These are phyloP conservation scores for Geopemphigus sp. DNA, from an alignment of 1,140 invertebrate species.

Conservation along the genomic window DNA sequence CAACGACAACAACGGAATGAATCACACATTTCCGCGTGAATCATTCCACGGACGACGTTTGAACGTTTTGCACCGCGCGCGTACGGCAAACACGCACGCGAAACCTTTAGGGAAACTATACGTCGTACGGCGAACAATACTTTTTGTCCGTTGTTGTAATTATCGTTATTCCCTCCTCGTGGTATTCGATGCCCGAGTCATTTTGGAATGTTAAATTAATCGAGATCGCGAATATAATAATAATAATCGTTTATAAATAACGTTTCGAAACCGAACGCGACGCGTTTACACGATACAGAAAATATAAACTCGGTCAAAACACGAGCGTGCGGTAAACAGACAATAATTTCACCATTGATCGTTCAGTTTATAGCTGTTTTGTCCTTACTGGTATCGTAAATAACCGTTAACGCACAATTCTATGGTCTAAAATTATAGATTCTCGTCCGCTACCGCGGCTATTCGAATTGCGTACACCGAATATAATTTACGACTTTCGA, in stretches of 20 bases:
- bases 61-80: background rate
- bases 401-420: background rate
- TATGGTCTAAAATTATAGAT: constrained; percentile 19
- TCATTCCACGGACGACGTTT: constrained; percentile 9
- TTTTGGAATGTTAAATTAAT: too few species aligned
- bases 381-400: background rate
- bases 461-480: background rate
- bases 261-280: too few species aligned
- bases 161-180: too few species aligned
- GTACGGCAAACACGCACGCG: background rate
- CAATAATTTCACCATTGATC: constrained; percentile 23
- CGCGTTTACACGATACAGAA: background rate
- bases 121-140: background rate
- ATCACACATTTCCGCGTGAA: constrained; percentile 38
- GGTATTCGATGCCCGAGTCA: too few species aligned
- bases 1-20: constrained; percentile 42
- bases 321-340: constrained; percentile 9
- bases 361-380: constrained; percentile 22
- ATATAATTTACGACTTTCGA: background rate
- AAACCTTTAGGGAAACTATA: background rate
- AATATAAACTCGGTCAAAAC: constrained; percentile 9
- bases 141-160: background rate
- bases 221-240: too few species aligned
- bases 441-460: background rate
- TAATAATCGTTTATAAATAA: background rate